Evolutionary conservation across 2,797 vertebrate genomes (phyloP).

Genomic region (Erpetoichthys calabaricus): DNA sequence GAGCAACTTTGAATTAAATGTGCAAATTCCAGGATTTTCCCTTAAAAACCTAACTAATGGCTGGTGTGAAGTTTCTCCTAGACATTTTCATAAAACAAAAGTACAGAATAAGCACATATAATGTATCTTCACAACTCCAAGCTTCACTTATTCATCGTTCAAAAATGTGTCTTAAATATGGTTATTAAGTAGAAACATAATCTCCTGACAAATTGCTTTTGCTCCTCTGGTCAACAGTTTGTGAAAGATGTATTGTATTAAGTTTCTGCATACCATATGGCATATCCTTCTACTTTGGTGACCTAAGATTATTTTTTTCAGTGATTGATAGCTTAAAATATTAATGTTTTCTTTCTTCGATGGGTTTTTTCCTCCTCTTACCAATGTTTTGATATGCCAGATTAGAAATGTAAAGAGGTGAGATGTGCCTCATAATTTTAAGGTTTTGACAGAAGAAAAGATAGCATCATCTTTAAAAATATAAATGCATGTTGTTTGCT

Average conservation of each 20-base stretch:
- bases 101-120: too few species aligned
- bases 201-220: slow-evolving; percentile 5
- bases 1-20: too few species aligned
- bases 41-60: too few species aligned
- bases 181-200: slow-evolving; percentile 1
- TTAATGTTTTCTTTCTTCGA: slow-evolving; percentile 4
- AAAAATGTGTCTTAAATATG: not conserved
- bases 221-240: not conserved
- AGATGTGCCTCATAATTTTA: too few species aligned
- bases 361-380: not conserved
- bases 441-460: too few species aligned
- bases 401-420: not conserved
- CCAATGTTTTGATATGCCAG: not conserved
- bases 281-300: not conserved
- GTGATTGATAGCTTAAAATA: slow-evolving; percentile 8
- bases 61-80: too few species aligned
- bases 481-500: too few species aligned
- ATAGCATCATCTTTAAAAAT: too few species aligned
- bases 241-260: slow-evolving; percentile 2
- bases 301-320: slow-evolving; percentile 1
- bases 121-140: too few species aligned
- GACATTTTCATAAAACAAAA: too few species aligned
- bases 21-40: too few species aligned
- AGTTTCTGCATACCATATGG: slow-evolving; percentile 6
- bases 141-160: too few species aligned